These are phyloP conservation scores for Onychostruthus taczanowskii DNA, from an alignment of 2,113 vertebrate genomes.

Conservation along the genomic window DNA sequence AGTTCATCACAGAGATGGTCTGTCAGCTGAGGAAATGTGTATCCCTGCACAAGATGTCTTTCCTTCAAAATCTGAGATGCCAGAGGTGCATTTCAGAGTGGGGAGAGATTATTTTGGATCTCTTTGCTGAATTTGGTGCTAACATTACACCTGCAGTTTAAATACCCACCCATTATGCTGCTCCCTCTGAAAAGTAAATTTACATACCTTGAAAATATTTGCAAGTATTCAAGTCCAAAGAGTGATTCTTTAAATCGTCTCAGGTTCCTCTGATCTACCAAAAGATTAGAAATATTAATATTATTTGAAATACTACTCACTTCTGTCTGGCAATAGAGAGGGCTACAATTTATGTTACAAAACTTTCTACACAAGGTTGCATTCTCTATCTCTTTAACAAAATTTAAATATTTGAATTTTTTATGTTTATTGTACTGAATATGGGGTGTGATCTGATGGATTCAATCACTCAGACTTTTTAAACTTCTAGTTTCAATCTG, in stretches of 20 bases:
- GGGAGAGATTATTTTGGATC: neutral
- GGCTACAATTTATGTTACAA: neutral
- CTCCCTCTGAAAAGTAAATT: neutral
- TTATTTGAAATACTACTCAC: neutral
- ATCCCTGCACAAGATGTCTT: neutral
- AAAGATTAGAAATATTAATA: neutral
- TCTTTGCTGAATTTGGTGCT: neutral
- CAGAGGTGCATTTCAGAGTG: neutral
- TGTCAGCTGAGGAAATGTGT: neutral
- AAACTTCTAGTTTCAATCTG: neutral
- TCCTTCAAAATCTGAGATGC: neutral
- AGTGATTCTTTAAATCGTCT: neutral
- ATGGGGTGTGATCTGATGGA: neutral
- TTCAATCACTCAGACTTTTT: neutral
- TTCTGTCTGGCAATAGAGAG: neutral
- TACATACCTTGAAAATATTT: neutral
- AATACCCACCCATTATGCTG: neutral
- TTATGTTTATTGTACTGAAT: neutral
- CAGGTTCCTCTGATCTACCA: neutral
- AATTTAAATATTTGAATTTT: neutral
- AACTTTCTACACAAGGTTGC: neutral
- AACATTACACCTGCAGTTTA: neutral
- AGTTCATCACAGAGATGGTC: neutral
- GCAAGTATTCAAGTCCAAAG: neutral
- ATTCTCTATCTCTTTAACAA: neutral